Base-by-base conservation (phyloP, 2,888 invertebrate species). In the Cotesia congregata region DNA sequence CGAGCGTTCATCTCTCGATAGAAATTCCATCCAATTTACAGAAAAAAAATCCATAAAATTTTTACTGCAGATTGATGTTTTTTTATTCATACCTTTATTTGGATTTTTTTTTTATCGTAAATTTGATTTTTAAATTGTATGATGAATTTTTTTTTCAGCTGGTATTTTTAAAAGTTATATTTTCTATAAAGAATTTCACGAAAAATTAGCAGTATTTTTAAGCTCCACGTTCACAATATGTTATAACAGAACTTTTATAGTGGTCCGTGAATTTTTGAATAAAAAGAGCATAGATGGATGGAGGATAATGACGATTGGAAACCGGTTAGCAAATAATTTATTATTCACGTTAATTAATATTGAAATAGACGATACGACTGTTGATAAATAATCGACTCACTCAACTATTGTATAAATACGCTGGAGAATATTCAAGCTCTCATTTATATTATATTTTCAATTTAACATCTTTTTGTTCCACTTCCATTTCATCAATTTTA, bases 291-390 rank as follows among this genome's bases (percentile, higher is more conserved):
- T 59, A 59, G 79, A 50, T 67, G 65, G 72, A 75, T 74, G 71
- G 20, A 70, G 39, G 65, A 72, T 69, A 76, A 41, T 70, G 77
- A 74, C 72, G 74, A 61, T 72, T 82, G 76, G 75, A 83, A 81
- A 79, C 79, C 81, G 80, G 80, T 83, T 80, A 80, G 80, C 83
- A 84, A 83, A 84, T 83, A 83, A 85, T 81, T 85, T 82, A 85
- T 85, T 85, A 84, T 85, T 84, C 81, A 75, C 78, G 82, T 82
- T 84, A 85, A 85, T 84, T 84, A 85, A 84, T 84, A 83, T 83
- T 81, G 80, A 83, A 83, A 80, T 80, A 78, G 74, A 74, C 76
- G 72, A 77, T 80, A 74, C 79, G 74, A 76, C 76, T 82, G 79
- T 82, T 83, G 79, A 81, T 30, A 30, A 30, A 30, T 82, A 81